Conservation (phyloP, 2,797 vertebrate genomes). For the Centroberyx gerrardi region DNA sequence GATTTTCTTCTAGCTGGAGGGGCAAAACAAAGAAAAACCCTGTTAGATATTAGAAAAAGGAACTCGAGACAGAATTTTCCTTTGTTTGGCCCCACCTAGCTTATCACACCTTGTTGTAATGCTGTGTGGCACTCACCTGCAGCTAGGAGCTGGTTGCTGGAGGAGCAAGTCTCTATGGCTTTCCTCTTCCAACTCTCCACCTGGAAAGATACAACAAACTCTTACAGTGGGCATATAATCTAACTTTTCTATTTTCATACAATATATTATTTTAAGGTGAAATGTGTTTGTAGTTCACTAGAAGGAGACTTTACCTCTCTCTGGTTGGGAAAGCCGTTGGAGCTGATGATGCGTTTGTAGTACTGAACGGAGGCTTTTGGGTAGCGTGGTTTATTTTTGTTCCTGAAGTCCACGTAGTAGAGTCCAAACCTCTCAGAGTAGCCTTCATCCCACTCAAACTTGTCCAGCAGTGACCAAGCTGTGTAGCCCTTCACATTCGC, state of each 20-base stretch:
- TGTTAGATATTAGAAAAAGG: constrained; percentile 69
- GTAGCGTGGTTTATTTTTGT: constrained; percentile 90
- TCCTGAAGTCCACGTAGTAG: constrained; percentile 91
- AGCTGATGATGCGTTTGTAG: constrained; percentile 91
- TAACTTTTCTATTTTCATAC: no score
- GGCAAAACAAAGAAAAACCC: constrained; percentile 82
- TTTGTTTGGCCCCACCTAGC: constrained; percentile 80
- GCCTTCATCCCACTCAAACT: constrained; percentile 96
- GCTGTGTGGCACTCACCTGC: constrained; percentile 81
- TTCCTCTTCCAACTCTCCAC: constrained; percentile 89
- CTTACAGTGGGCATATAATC: background rate
- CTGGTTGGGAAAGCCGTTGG: constrained; percentile 92
- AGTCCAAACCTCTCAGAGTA: constrained; percentile 92
- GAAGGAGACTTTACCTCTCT: constrained; percentile 83
- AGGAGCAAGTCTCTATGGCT: constrained; percentile 88
- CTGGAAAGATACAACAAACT: constrained; percentile 68
- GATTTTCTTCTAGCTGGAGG: constrained; percentile 80
- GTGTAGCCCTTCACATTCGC: constrained; percentile 92
- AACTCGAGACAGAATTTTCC: constrained; percentile 69
- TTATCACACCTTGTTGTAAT: background rate
- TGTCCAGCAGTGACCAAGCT: constrained; percentile 93
- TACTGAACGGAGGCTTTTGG: constrained; percentile 93
- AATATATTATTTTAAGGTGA: background rate
- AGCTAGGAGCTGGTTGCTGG: constrained; percentile 89
- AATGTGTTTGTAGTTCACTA: accelerated